Evolutionary conservation across 92 coral and sea anemone genomes (phyloP), one percentile per base, ranked within the genome.

Genomic region (Porites cylindrica): DNA sequence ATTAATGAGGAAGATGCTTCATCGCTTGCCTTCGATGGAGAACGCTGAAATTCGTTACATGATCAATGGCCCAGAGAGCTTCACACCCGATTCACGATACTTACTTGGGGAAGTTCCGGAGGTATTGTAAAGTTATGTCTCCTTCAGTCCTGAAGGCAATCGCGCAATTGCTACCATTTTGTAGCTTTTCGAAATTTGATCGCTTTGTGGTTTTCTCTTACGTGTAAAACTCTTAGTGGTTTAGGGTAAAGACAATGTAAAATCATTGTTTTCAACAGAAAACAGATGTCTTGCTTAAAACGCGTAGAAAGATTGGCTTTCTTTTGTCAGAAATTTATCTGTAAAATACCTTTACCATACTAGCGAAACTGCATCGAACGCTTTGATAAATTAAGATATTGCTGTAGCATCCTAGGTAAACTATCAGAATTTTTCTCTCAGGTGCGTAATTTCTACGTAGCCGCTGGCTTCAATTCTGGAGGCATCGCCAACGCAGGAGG

Each of bases 41-140:
- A 90, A 91, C 79, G 98, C 98, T 0, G 97, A 95, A 77, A 84
- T 97, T 59, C 98, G 99, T 62, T 93, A 92, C 75, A 75, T 97
- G 92, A 88, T 83, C 54, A 97, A 97, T 54, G 99, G 99, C 19
- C 99, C 99, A 21, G 99, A 97, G 88, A 97, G 99, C 85, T 97
- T 97, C 84, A 95, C 98, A 43, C 98, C 99, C 6, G 99, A 97
- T 74, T 91, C 93, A 7, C 81, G 92, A 19, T 91, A 86, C 69
- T 79, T 95, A 13, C 17, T 97, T 73, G 99, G 99, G 10, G 96
- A 91, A 24, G 98, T 89, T 54, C 98, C 98, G 1, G 99, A 95
- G 98, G 99, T 97, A 82, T 11, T 90, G 67, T 50, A 11, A 8
- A 13, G 72, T 84, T 5, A n/a, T 70, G 13, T 32, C 10, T 17